Evolutionary conservation across 2,888 invertebrate genomes (phyloP), one percentile per base, ranked within the genome.

Genomic region (Melipona beecheii): DNA sequence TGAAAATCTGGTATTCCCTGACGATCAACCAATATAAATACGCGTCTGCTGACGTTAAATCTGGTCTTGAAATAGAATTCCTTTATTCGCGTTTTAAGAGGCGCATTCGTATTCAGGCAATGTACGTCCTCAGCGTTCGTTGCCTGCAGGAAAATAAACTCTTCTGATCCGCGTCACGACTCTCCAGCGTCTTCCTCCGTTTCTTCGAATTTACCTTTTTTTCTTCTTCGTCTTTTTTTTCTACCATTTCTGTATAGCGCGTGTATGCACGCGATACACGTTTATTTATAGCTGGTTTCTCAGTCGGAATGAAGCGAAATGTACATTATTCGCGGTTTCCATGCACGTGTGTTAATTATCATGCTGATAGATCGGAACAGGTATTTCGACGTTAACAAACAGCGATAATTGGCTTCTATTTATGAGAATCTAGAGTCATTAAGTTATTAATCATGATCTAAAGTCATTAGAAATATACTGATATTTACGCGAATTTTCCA

Each of bases 331-430:
- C 60, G 31, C 58, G 11, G 54, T 79, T 72, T 6, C 31, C 52
- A 15, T 69, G 36, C 72, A 78, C 71, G 58, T 49, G 64, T 52
- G 52, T 49, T 84, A 80, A 84, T 85, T 85, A 71, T 58, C 68
- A 85, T 84, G 74, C 68, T 80, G 76, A 84, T 77, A 76, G 80
- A 62, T 68, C 66, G 56, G 31, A 75, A 19, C 64, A 54, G 50
- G n/a, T 56, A 31, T 60, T 49, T n/a, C 72, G 73, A 70, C 78
- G 83, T 75, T 43, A 72, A 75, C 52, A 72, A 0, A 24, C 3
- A 36, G 19, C 71, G 50, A 49, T 49, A 66, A 50, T 56, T 75
- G 54, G 5, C 68, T n/a, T 9, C 9, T 56, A 24, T 27, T 0
- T 31, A n/a, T 3, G 9, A 50, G 17, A 0, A 36, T 0, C 9